Conservation (phyloP, 2,113 vertebrate genomes). For the Pelodiscus sinensis region DNA sequence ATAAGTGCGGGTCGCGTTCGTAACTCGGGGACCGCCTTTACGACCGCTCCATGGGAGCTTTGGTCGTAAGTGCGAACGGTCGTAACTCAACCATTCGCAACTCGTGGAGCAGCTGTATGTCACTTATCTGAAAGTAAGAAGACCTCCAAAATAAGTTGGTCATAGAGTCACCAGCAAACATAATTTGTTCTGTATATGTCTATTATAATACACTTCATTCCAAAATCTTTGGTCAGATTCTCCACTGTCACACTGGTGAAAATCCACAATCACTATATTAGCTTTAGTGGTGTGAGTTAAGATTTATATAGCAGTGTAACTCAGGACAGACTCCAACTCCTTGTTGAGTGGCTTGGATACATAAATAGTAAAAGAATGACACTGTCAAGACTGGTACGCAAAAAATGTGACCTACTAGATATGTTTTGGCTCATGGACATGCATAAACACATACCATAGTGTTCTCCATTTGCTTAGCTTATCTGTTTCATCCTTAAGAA, state of each 20-base stretch:
- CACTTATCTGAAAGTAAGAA: neutral
- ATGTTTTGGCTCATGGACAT: accelerated
- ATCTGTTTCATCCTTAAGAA: accelerated
- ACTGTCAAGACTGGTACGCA: accelerated
- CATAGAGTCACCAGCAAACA: neutral
- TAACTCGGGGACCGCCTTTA: too few species aligned
- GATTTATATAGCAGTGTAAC: accelerated
- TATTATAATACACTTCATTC: neutral
- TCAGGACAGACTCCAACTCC: neutral
- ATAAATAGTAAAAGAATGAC: accelerated
- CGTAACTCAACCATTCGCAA: too few species aligned
- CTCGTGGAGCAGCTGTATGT: too few species aligned
- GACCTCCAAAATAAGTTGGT: accelerated
- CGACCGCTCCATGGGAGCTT: too few species aligned
- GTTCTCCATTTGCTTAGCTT: neutral
- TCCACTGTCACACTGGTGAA: accelerated
- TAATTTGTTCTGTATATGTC: neutral
- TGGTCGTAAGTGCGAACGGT: too few species aligned
- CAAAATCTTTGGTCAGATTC: neutral
- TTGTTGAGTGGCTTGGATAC: accelerated
- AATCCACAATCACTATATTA: accelerated
- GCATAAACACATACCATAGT: accelerated
- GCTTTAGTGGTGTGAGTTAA: accelerated
- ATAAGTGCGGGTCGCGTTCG: too few species aligned
- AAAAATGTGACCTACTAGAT: accelerated